Evolutionary conservation across 2,113 vertebrate genomes (phyloP), one percentile per base, ranked within the genome.

Genomic region (Corvus hawaiiensis): DNA sequence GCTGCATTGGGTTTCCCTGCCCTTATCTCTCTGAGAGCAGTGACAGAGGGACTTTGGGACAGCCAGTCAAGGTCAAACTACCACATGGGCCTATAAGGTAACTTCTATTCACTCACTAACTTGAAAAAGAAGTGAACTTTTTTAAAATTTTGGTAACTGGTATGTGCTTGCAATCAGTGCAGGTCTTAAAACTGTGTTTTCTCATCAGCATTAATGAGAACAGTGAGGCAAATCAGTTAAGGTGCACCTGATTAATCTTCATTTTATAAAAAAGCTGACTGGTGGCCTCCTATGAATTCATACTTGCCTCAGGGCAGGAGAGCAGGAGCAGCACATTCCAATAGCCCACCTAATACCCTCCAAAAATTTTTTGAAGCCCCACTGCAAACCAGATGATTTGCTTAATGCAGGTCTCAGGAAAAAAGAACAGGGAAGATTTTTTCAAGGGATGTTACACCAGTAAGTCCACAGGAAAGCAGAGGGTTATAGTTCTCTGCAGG

Each of bases 201-300:
- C 49, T 61, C 86, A 66, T 90, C 90, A 90, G 13, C 30, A 23
- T 75, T 95, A 94, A 92, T 82, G 79, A 86, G 64, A 89, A 72
- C 32, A 79, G 48, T 49, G 73, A 92, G 46, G 44, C 56, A 93
- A 89, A 82, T 64, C 55, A 80, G n/a, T 84, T 59, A 90, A 84
- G 63, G 78, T 68, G 58, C 46, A 90, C 28, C 76, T 90, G 76
- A 90, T 94, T 81, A 87, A 90, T 72, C 39, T 90, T 72, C 58
- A 35, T 86, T 94, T 90, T 39, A 52, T n/a, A 80, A 48, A 81
- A 92, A 68, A 9, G 46, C 52, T 95, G 48, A 35, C 73, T 16
- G 17, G n/a, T 87, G 37, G 67, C 63, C 71, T 95, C 33, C 84
- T 89, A n/a, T 71, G 87, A 80, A 43, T 35, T 82, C 68, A 10